phyloP scores from a whole-genome alignment of 1,140 invertebrate species.

The Anthonomus grandis region DNA sequence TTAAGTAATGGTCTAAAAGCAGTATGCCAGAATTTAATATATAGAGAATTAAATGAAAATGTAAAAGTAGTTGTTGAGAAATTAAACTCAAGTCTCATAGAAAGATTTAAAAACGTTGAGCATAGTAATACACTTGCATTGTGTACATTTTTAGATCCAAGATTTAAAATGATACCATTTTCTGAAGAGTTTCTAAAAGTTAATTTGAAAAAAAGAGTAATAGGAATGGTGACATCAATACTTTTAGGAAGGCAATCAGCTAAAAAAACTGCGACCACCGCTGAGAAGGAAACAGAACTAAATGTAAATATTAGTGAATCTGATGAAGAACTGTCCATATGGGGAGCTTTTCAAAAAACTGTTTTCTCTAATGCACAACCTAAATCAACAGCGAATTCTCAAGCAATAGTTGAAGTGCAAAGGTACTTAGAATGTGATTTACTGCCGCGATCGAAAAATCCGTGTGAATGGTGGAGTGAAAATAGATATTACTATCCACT shows the following conservation, averaged over 20 bases:
- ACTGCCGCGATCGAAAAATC: slow-evolving; percentile 15
- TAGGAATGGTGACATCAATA: background rate
- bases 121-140: slow-evolving; percentile 6
- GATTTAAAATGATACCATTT: slow-evolving; percentile 22
- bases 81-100: slow-evolving; percentile 12
- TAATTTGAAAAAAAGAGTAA: slow-evolving; percentile 9
- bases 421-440: slow-evolving; percentile 30
- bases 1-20: background rate
- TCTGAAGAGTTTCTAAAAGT: slow-evolving; percentile 12
- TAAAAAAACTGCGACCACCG: background rate
- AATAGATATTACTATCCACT: background rate
- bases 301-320: background rate
- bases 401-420: slow-evolving; percentile 20
- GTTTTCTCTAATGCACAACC: too few species aligned
- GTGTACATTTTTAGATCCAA: slow-evolving; percentile 19
- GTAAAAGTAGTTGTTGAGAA: slow-evolving; percentile 2
- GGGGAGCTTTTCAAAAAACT: too few species aligned
- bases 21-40: background rate
- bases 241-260: background rate
- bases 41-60: background rate
- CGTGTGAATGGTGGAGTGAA: slow-evolving; percentile 26
- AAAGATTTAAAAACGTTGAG: slow-evolving; percentile 19
- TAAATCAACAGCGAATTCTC: too few species aligned
- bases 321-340: too few species aligned
- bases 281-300: background rate